phyloP scores from a whole-genome alignment of 2,113 vertebrate species.

The Psophia crepitans region DNA sequence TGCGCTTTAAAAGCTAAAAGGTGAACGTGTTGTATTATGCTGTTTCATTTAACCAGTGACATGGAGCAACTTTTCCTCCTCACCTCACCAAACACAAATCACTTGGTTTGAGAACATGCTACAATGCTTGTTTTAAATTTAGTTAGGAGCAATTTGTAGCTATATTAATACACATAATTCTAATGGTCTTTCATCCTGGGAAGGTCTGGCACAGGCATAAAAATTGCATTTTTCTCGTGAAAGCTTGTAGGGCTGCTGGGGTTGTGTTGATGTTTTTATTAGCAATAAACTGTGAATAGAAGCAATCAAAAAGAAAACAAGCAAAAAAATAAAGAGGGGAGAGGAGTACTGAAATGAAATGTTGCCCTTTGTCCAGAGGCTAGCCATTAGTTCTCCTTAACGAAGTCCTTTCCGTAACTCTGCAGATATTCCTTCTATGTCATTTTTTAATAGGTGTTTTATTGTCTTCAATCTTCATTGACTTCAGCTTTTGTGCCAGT shows the following conservation, averaged over 20 bases:
- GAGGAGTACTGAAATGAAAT: background rate
- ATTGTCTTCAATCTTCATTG: background rate
- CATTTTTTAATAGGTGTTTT: background rate
- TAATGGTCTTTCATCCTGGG: background rate
- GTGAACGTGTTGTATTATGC: background rate
- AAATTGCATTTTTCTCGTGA: background rate
- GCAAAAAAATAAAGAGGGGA: fast-evolving
- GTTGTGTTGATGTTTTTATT: background rate
- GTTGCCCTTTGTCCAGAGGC: background rate
- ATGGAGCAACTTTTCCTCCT: background rate
- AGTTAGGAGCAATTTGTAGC: background rate
- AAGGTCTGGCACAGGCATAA: background rate
- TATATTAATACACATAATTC: background rate
- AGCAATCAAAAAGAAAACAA: background rate
- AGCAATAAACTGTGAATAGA: background rate
- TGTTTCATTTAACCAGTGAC: background rate
- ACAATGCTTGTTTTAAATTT: background rate
- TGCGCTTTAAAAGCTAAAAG: background rate
- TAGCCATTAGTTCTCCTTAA: background rate
- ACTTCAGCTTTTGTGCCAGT: background rate
- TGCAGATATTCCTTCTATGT: background rate
- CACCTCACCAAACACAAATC: background rate
- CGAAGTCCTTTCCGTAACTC: background rate
- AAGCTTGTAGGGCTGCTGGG: background rate
- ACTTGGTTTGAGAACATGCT: background rate